These are phyloP conservation scores for Pachyrhynchus sulphureomaculatus DNA, from an alignment of 1,140 invertebrate species.

Conservation along the genomic window DNA sequence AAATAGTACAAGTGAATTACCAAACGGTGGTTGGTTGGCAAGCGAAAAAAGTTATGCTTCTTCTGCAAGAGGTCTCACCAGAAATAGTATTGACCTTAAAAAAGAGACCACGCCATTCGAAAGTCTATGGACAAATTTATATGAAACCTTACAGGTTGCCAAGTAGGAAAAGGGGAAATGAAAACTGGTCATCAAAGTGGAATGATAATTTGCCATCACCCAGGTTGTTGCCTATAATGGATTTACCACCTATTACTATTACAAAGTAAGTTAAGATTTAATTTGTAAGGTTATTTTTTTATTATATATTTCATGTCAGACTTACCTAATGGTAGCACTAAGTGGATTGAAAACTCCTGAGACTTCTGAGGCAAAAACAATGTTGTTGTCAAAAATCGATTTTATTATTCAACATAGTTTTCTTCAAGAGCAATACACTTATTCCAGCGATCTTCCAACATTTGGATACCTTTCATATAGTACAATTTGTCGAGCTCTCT, in stretches of 20 bases:
- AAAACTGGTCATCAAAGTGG: conserved; percentile 64
- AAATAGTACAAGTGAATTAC: conserved; percentile 90
- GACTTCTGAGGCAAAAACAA: too few relatives aligned
- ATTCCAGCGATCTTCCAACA: too few relatives aligned
- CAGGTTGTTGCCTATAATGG: conserved; percentile 64
- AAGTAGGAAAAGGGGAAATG: conserved; percentile 69
- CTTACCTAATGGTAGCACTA: too few relatives aligned
- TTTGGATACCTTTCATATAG: too few relatives aligned
- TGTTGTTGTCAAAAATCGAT: too few relatives aligned
- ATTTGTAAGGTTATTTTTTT: too few relatives aligned
- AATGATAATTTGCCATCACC: conserved; percentile 68
- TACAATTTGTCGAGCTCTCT: too few relatives aligned
- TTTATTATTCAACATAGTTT: too few relatives aligned
- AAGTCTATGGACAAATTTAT: conserved; percentile 80
- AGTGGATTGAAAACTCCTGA: too few relatives aligned
- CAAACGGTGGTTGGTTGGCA: conserved; percentile 92
- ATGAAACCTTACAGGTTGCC: conserved; percentile 76
- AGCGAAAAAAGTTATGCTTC: conserved; percentile 73
- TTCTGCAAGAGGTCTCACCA: conserved; percentile 75
- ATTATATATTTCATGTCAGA: too few relatives aligned
- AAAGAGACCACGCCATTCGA: conserved; percentile 79
- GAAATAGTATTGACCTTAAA: conserved; percentile 83
- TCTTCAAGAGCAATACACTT: too few relatives aligned
- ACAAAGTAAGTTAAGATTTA: conserved; percentile 56
- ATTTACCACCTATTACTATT: conserved; percentile 61